Evolutionary conservation across 2,888 invertebrate genomes (phyloP), one percentile per base, ranked within the genome.

Genomic region (Ganaspis brasiliensis): DNA sequence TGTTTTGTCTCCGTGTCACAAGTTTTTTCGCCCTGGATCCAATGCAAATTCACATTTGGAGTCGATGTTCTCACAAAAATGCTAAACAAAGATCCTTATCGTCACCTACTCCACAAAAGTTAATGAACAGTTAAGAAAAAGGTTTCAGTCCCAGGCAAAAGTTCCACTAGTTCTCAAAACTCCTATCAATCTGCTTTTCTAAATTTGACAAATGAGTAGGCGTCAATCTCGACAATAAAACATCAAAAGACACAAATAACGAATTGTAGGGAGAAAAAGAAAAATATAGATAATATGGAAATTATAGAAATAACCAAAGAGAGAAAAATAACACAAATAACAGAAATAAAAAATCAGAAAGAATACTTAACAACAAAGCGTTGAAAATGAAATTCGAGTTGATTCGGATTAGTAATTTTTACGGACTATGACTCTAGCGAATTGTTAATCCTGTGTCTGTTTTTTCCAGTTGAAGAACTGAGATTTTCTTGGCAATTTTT

Each of bases 1-100:
- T 84, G 83, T 87, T 88, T 86, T 87, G 86, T 87, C 81, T 84
- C 81, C 16, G 87, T 87, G 87, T 85, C 83, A 78, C 77, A 83
- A 80, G 86, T 86, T 86, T 85, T 82, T 79, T 79, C 76, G 74
- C 73, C 79, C 79, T 73, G 72, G 73, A 80, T 81, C 75, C 82
- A 82, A 87, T 83, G 84, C 86, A 83, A 85, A 79, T 79, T 72
- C 82, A 73, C 77, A 79, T 76, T 57, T 72, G 61, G 74, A 57
- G 80, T 76, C 76, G 61, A 37, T 8, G 52, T 40, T 63, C 21
- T 24, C 45, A 24, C 40, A n/a, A 45, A 45, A 45, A 67, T 26
- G 9, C 24, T 45, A 16, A 67, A 67, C 40, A 45, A 45, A 40
- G 67, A 67, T 67, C n/a, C n/a, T 14, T 37, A 63, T 19, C 40